Conservation (phyloP, 1,140 invertebrate species). For the Bombus soroeensis region DNA sequence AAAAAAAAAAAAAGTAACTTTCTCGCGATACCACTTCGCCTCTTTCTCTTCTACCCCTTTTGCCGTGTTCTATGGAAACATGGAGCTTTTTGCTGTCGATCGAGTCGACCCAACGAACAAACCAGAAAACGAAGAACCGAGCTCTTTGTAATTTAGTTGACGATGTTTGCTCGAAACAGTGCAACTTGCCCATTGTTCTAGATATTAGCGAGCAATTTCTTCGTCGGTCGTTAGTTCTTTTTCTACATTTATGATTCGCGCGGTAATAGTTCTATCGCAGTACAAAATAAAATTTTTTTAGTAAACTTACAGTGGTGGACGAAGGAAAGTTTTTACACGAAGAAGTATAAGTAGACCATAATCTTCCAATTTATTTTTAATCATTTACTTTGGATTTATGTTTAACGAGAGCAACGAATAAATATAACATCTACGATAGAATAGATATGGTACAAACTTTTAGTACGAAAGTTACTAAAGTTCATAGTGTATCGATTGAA, state of each 20-base stretch:
- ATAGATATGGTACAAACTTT: too few species aligned
- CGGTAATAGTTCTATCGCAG: background rate
- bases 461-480: too few species aligned
- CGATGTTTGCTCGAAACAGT: background rate
- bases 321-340: too few species aligned
- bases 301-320: background rate
- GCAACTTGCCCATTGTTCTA: background rate
- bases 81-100: background rate
- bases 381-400: too few species aligned
- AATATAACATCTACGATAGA: too few species aligned
- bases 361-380: too few species aligned
- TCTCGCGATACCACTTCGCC: conserved; percentile 18
- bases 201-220: background rate
- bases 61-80: background rate
- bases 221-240: background rate
- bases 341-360: too few species aligned
- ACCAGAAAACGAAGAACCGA: background rate
- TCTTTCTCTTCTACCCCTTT: background rate
- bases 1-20: too few species aligned
- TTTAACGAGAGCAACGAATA: too few species aligned
- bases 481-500: too few species aligned
- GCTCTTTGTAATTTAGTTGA: background rate
- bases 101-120: background rate
- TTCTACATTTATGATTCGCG: background rate
- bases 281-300: background rate